Percentiles rank a stretch among this genome's conserved stretches.
phyloP scores from a whole-genome alignment of 2,113 vertebrate genomes.

The Siniperca chuatsi region DNA sequence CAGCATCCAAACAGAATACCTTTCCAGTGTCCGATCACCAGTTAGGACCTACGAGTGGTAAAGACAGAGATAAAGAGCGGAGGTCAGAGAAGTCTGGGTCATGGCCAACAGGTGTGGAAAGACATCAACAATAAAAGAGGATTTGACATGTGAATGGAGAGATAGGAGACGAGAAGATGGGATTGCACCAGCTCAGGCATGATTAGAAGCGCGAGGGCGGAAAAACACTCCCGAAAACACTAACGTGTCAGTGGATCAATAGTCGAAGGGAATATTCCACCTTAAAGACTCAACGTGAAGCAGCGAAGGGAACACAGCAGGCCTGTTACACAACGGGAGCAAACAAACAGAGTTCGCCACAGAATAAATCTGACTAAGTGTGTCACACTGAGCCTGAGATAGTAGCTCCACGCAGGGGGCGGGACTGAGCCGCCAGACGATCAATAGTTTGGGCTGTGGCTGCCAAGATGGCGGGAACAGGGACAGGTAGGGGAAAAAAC shows the following conservation, averaged over 20 bases:
- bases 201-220: constrained; percentile 8
- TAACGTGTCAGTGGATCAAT: neutral
- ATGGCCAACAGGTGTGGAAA: neutral
- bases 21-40: constrained; percentile 58
- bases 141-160: neutral
- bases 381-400: neutral
- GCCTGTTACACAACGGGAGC: constrained; percentile 37
- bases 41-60: constrained; percentile 40
- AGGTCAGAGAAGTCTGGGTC: constrained; percentile 5
- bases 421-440: neutral
- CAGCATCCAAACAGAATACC: neutral
- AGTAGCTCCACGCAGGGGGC: neutral
- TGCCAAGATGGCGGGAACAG: neutral
- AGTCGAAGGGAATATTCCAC: constrained; percentile 3
- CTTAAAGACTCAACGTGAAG: neutral
- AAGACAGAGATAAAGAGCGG: neutral
- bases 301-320: neutral
- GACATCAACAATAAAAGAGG: neutral
- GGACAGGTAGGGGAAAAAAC: neutral
- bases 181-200: constrained; percentile 19
- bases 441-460: neutral
- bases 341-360: neutral
- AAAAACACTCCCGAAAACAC: constrained; percentile 4
- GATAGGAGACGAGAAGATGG: neutral
- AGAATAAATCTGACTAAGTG: constrained; percentile 27